Evolutionary conservation across 2,797 vertebrate species (phyloP).

Genomic region (Falco naumanni): DNA sequence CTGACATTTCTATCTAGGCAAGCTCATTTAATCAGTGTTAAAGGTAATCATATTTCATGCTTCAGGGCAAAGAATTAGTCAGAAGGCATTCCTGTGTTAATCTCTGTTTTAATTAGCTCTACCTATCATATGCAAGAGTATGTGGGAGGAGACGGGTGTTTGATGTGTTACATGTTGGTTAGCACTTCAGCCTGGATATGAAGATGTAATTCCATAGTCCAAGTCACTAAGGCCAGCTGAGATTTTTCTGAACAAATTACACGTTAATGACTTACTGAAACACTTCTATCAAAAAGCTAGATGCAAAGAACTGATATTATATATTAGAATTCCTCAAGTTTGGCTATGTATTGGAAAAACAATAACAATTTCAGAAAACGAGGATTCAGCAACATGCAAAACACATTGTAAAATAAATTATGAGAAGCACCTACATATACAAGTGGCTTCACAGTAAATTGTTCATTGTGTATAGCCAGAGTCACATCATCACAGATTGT

Average conservation of each 20-base stretch:
- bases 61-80: slow-evolving; percentile 23
- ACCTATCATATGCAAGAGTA: not conserved
- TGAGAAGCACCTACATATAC: not conserved
- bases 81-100: slow-evolving; percentile 27
- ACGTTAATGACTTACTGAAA: not conserved
- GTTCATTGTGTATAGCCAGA: not conserved
- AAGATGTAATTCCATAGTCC: slow-evolving; percentile 3
- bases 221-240: not conserved
- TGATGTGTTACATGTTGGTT: not conserved
- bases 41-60: slow-evolving; percentile 16
- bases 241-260: not conserved
- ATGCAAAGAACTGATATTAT: not conserved
- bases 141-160: not conserved
- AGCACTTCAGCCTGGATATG: not conserved
- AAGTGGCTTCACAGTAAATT: not conserved
- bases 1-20: not conserved
- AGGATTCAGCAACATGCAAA: not conserved
- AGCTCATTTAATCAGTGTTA: not conserved
- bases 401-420: not conserved
- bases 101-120: slow-evolving; percentile 22
- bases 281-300: not conserved
- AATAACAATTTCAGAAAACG: not conserved
- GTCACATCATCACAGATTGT: not conserved
- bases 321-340: not conserved
- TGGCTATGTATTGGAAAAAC: not conserved